Evolutionary conservation across 2,888 invertebrate genomes (phyloP).

Genomic region (Mylabris sibirica): DNA sequence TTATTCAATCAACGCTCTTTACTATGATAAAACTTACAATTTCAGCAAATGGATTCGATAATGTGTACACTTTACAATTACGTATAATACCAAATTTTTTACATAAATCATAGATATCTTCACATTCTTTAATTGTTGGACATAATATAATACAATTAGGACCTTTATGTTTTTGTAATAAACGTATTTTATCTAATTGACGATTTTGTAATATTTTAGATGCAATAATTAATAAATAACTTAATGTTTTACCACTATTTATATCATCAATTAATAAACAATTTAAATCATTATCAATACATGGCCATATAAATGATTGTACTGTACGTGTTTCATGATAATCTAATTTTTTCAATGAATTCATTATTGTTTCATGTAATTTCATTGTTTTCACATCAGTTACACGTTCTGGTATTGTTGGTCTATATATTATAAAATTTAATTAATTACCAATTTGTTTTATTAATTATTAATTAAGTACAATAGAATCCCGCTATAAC

Average conservation of each 20-base stretch:
- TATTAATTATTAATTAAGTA: too few species aligned
- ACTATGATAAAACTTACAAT: not conserved
- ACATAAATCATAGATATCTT: slow-evolving; percentile 61
- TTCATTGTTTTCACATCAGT: slow-evolving; percentile 40
- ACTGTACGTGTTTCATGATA: slow-evolving; percentile 62
- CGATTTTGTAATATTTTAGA: slow-evolving; percentile 61
- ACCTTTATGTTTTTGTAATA: slow-evolving; percentile 59
- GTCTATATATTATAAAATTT: slow-evolving; percentile 40
- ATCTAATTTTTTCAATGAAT: slow-evolving; percentile 40
- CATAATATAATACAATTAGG: slow-evolving; percentile 74
- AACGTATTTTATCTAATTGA: slow-evolving; percentile 37
- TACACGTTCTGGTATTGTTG: slow-evolving; percentile 44
- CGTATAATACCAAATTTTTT: slow-evolving; percentile 49
- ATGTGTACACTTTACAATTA: not conserved
- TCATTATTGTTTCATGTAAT: slow-evolving; percentile 48
- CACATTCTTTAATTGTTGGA: slow-evolving; percentile 67
- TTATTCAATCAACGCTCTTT: too few species aligned
- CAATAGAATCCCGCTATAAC: too few species aligned
- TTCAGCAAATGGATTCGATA: not conserved
- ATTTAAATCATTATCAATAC: slow-evolving; percentile 71
- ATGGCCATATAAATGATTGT: slow-evolving; percentile 77
- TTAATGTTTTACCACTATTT: slow-evolving; percentile 74
- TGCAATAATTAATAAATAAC: slow-evolving; percentile 73
- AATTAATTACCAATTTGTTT: too few species aligned
- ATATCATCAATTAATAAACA: slow-evolving; percentile 69